Conservation (phyloP, 2,113 vertebrate species). For the Chloropsis hardwickii region DNA sequence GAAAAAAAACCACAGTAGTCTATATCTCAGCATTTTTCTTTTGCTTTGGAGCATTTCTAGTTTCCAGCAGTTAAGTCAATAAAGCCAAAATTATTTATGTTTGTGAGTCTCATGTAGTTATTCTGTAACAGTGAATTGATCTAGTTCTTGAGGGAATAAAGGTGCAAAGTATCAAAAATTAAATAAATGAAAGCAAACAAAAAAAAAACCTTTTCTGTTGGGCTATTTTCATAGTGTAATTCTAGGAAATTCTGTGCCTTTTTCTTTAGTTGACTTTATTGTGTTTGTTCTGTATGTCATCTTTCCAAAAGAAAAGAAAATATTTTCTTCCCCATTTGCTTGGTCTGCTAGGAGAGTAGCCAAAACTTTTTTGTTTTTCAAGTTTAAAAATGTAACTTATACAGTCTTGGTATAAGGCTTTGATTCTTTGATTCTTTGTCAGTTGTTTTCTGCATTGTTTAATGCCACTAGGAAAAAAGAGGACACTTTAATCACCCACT, state of each 20-base stretch:
- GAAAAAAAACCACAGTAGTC: not conserved
- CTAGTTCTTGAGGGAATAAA: not conserved
- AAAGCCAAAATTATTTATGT: not conserved
- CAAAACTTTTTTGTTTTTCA: not conserved
- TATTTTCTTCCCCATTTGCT: not conserved
- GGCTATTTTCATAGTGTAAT: not conserved
- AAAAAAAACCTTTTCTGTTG: accelerated
- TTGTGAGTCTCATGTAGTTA: not conserved
- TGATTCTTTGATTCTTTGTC: not conserved
- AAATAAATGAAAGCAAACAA: not conserved
- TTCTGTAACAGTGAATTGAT: not conserved
- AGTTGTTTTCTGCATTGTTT: not conserved
- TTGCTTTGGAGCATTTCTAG: not conserved
- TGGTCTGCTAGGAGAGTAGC: not conserved
- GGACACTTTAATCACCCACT: not conserved
- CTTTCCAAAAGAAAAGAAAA: not conserved
- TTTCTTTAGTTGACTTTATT: not conserved
- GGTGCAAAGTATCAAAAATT: not conserved
- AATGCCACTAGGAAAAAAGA: not conserved
- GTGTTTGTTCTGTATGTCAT: not conserved
- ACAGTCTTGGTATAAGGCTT: not conserved
- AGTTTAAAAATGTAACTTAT: not conserved
- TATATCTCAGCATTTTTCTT: not conserved
- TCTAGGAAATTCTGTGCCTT: not conserved
- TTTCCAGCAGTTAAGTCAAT: not conserved